phyloP scores from a whole-genome alignment of 1,140 invertebrate genomes.

The Caenorhabditis tropicalis region DNA sequence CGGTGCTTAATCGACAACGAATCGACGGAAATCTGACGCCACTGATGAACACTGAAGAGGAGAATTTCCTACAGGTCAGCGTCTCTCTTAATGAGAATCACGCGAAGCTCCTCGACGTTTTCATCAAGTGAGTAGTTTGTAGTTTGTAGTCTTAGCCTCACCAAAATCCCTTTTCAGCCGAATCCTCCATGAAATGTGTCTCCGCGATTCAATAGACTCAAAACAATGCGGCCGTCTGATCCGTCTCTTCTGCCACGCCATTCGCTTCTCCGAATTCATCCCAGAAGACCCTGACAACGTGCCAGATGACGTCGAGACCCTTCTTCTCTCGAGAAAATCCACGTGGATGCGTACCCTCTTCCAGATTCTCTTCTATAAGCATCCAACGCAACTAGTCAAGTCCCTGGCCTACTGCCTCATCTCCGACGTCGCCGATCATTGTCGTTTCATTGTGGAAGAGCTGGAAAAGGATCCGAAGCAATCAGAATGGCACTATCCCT shows the following conservation, averaged over 20 bases:
- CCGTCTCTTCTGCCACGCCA: constrained; percentile 6
- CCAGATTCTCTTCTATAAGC: not conserved
- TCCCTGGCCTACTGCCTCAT: not conserved
- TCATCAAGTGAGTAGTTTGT: not conserved
- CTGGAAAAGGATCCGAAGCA: not conserved
- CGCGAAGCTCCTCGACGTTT: not conserved
- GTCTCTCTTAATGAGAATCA: not conserved
- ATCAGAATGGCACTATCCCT: not conserved
- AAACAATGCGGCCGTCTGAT: constrained; percentile 1
- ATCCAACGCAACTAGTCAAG: not conserved
- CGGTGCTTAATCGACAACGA: not conserved
- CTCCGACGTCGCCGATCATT: not conserved
- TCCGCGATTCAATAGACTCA: not conserved
- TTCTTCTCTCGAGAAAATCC: not conserved
- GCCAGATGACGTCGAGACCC: not conserved
- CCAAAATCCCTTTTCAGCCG: not conserved
- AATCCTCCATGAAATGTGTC: not conserved
- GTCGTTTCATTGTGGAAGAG: not conserved
- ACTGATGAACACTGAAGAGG: constrained; percentile 1
- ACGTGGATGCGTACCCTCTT: constrained; percentile 7
- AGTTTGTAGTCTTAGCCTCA: not conserved
- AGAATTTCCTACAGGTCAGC: not conserved
- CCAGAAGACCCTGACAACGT: not conserved
- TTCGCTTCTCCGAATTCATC: not conserved
- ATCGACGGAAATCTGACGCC: not conserved